Evolutionary conservation across 92 coral and sea anemone species (phyloP).

Genomic region (Pocillopora grandis): DNA sequence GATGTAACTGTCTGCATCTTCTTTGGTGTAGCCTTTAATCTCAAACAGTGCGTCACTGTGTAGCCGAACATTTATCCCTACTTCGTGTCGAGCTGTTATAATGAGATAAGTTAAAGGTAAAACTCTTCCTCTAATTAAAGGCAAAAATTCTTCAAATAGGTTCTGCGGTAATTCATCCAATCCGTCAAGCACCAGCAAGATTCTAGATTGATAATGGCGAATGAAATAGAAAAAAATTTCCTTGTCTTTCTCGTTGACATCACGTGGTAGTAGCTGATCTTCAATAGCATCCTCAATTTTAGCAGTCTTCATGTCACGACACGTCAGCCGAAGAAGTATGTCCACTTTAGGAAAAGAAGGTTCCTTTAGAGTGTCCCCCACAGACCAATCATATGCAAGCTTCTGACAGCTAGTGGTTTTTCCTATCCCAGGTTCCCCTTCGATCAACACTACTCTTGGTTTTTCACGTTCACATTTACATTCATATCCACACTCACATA

Average conservation of each 20-base stretch:
- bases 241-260: neutral
- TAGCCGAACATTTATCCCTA: too few species aligned
- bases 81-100: too few species aligned
- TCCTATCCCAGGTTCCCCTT: constrained; percentile 30
- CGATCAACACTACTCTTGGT: constrained; percentile 19
- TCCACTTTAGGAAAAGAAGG: neutral
- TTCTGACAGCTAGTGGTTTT: constrained; percentile 28
- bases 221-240: too few species aligned
- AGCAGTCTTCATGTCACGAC: too few species aligned
- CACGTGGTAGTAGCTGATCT: constrained; percentile 18
- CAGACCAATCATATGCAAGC: constrained; percentile 31
- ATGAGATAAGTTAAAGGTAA: too few species aligned
- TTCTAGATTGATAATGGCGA: too few species aligned
- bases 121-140: too few species aligned
- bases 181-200: too few species aligned
- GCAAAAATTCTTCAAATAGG: too few species aligned
- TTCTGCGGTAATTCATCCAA: too few species aligned
- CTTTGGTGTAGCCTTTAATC: neutral
- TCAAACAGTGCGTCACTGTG: constrained; percentile 24
- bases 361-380: neutral
- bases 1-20: neutral
- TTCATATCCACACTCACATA: too few species aligned
- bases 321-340: too few species aligned
- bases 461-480: neutral
- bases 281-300: neutral